Base-by-base conservation (phyloP, 2,888 invertebrate genomes). In the Lissonota sp. region DNA sequence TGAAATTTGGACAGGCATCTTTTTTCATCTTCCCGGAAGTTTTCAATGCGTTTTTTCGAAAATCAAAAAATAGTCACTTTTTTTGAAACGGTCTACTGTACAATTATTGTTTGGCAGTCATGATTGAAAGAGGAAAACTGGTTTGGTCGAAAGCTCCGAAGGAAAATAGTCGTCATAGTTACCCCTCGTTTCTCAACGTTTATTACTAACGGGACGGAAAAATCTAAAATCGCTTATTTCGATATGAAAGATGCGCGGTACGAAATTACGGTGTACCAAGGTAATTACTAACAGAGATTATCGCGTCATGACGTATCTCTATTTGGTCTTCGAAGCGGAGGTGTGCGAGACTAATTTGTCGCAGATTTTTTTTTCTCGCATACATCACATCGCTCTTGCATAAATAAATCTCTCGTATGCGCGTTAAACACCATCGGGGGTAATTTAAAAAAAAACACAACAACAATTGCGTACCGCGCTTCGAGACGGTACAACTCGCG, bases 371-470 rank as follows among this genome's bases (percentile, higher is more conserved):
- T 70, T 16, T 16, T 53, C 53, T 7, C 26, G 26, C 26, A 26
- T 53, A 4, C 53, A 14, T 53, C 53, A 10, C 53, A 14, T 53
- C 53, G 12, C 53, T 7, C 53, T 14, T 14, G 53, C 53, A 53
- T 53, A 53, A 53, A 14, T 53, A 12, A 5, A 6, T 53, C 75
- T 53, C 72, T 46, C 60, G 7, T 58, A 16, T 16, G 26, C 62
- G 62, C 49, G 67, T 72, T 51, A 72, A 67, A 58, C 51, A 42
- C n/a, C 42, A 14, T 44, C 55, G 44, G 16, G 51, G 66, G 73
- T 78, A 74, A 78, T 78, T 78, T 55, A 67, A 75, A 77, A 26
- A 73, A 77, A 69, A 76, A 66, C 70, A 67, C 73, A 73, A 77
- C 62, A 76, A 66, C 70, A 67, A 78, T 70, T 57, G 62, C 74